A percentile compares a stretch with the other conserved stretches of the same genome.
phyloP scores from a whole-genome alignment of 2,797 vertebrate genomes.

The Tragelaphus eurycerus region DNA sequence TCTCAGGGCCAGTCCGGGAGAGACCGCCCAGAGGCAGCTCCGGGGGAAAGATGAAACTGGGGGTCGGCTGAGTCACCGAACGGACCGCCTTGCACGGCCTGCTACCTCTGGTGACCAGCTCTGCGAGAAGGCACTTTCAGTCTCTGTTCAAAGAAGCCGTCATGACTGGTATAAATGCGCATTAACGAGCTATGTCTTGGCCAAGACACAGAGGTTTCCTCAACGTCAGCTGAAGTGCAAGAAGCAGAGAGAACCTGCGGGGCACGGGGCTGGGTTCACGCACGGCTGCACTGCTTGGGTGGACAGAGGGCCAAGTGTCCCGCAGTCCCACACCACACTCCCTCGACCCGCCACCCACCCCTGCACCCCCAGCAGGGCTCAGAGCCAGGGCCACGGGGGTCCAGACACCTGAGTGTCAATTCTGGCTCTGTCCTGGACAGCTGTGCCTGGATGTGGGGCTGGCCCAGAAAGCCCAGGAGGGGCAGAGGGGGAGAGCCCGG shows the following conservation, averaged over 20 bases:
- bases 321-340: too few relatives aligned
- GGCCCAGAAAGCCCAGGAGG: neutral
- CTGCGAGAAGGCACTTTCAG: neutral
- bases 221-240: neutral
- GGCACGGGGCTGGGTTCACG: neutral
- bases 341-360: accelerated
- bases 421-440: neutral
- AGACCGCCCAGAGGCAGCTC: neutral
- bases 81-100: neutral
- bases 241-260: neutral
- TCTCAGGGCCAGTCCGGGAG: neutral
- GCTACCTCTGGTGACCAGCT: neutral
- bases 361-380: neutral
- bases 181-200: neutral
- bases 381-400: neutral
- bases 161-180: neutral
- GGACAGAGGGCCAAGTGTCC: neutral
- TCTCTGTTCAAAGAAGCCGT: neutral
- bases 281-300: neutral
- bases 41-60: neutral
- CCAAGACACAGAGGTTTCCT: neutral
- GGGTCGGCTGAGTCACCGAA: neutral
- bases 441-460: accelerated
- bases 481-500: neutral
- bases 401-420: neutral